Conservation (phyloP, 2,888 invertebrate species). For the Cheilosia variabilis region DNA sequence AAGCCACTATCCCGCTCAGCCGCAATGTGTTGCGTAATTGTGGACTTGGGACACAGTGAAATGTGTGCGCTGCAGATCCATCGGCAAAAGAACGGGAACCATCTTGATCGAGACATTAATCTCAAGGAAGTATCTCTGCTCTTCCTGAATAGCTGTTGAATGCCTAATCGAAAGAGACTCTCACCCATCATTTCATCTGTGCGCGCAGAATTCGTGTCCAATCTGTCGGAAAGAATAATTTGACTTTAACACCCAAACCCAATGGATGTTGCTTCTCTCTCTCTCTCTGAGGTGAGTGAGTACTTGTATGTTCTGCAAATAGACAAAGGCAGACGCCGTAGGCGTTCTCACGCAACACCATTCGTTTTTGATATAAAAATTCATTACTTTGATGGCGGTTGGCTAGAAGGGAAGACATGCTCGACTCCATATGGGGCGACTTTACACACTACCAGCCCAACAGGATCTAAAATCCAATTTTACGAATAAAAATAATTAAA, state of each 20-base stretch:
- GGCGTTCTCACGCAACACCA: conserved; percentile 38
- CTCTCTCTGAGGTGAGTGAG: not conserved
- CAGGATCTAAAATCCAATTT: conserved; percentile 55
- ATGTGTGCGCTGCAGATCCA: conserved; percentile 1
- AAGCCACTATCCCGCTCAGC: conserved; percentile 1
- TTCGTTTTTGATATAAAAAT: conserved; percentile 16
- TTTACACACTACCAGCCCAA: not conserved
- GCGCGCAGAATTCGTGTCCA: conserved; percentile 17
- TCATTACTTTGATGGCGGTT: conserved; percentile 27
- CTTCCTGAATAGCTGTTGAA: conserved; percentile 34
- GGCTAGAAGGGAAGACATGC: not conserved
- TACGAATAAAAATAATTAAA: conserved; percentile 57
- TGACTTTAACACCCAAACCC: conserved; percentile 43
- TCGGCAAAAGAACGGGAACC: conserved; percentile 43
- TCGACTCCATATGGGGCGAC: not conserved
- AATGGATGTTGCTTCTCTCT: conserved; percentile 20
- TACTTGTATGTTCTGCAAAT: conserved; percentile 9
- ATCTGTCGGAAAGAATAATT: conserved; percentile 42
- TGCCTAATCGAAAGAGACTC: conserved; percentile 13
- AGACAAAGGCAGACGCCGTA: conserved; percentile 27
- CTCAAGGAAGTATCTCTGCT: conserved; percentile 36
- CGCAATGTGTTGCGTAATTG: conserved; percentile 37
- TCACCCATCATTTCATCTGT: conserved; percentile 2
- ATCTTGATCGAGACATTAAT: conserved; percentile 56
- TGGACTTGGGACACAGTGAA: conserved; percentile 16